Percentiles rank a stretch among this genome's conserved stretches.
phyloP scores from a whole-genome alignment of 2,113 vertebrate species.

The Toxostoma redivivum region DNA sequence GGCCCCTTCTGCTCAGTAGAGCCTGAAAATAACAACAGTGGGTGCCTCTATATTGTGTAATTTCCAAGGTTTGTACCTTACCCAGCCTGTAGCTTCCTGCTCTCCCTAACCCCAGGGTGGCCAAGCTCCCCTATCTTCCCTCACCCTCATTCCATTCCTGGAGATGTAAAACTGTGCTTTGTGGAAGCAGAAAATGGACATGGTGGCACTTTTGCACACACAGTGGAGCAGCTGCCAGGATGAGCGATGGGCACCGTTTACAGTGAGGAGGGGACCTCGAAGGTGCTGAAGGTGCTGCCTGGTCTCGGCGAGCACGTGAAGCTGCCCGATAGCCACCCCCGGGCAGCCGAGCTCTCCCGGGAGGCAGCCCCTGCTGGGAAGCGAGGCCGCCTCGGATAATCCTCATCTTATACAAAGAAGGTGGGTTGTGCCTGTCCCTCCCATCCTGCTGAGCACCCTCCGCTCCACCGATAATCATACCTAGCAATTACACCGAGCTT shows the following conservation, averaged over 20 bases:
- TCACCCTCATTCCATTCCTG: not conserved
- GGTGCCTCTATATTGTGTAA: not conserved
- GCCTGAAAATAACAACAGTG: not conserved
- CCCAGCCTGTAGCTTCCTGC: fast-evolving
- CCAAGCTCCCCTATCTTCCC: not conserved
- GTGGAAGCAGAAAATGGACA: fast-evolving
- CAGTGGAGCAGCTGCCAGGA: fast-evolving
- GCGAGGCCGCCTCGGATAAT: not conserved
- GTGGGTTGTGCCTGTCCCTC: slow-evolving; percentile 41
- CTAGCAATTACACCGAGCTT: slow-evolving; percentile 44
- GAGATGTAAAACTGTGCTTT: not conserved
- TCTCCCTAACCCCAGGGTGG: too few relatives aligned
- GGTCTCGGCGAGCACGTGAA: fast-evolving
- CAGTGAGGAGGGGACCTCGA: not conserved
- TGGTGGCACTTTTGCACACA: fast-evolving
- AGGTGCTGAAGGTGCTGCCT: not conserved
- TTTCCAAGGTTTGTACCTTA: not conserved
- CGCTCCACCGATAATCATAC: slow-evolving; percentile 12
- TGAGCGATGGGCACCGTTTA: fast-evolving
- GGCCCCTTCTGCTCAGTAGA: not conserved
- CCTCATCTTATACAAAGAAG: slow-evolving; percentile 24
- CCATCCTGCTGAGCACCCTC: slow-evolving; percentile 38
- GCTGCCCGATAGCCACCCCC: not conserved
- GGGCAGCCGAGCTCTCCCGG: not conserved
- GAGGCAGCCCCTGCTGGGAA: not conserved